A percentile compares a stretch with the other conserved stretches of the same genome.
Conservation (phyloP, 2,888 invertebrate genomes). For the Loripinus fragilis region DNA sequence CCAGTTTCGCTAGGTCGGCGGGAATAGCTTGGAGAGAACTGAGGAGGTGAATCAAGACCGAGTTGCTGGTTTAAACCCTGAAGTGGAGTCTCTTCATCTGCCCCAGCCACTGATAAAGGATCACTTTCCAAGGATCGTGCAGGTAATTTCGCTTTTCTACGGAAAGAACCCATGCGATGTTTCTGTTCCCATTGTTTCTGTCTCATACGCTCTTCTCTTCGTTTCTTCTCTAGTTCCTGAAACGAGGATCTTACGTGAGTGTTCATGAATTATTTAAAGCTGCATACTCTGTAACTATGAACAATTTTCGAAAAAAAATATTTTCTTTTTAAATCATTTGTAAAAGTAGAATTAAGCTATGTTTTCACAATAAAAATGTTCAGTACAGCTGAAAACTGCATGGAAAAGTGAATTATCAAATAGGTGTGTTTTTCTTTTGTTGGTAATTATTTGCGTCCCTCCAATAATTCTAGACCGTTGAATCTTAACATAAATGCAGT, state of each 20-base stretch:
- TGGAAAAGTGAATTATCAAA: no score
- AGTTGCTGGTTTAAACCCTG: slow-evolving; percentile 35
- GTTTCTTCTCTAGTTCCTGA: slow-evolving; percentile 82
- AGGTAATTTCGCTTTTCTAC: slow-evolving; percentile 71
- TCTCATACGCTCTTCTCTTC: slow-evolving; percentile 80
- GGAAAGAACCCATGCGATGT: slow-evolving; percentile 77
- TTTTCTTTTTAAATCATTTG: no score
- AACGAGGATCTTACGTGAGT: neutral
- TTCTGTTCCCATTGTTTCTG: slow-evolving; percentile 82
- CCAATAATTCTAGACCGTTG: no score
- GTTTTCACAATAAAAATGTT: no score
- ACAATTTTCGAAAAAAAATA: no score
- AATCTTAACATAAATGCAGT: no score
- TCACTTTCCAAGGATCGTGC: slow-evolving; percentile 60
- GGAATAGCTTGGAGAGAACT: slow-evolving; percentile 48
- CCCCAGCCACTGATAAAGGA: slow-evolving; percentile 31
- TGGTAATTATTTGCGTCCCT: no score
- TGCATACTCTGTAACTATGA: no score
- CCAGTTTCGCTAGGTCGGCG: slow-evolving; percentile 48
- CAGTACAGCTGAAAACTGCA: no score
- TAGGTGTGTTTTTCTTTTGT: no score
- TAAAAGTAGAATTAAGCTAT: no score
- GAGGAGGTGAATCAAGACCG: slow-evolving; percentile 27
- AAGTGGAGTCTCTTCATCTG: slow-evolving; percentile 26
- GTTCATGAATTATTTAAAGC: no score